Evolutionary conservation across 2,113 vertebrate species (phyloP).

Genomic region (Podarcis raffonei): DNA sequence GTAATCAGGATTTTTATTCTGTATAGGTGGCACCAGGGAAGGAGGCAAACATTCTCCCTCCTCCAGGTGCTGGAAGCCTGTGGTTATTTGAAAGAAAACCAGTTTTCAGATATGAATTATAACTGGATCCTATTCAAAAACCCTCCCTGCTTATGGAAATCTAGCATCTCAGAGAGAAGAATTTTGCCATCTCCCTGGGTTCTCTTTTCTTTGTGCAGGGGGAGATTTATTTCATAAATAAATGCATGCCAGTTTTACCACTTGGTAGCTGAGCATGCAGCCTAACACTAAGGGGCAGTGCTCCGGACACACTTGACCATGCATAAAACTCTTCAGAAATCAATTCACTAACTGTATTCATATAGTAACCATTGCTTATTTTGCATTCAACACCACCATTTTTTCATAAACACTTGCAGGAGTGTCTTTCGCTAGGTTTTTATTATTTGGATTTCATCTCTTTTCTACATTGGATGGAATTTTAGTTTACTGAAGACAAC

Average conservation of each 20-base stretch:
- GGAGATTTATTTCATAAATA: background rate
- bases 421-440: background rate
- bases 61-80: background rate
- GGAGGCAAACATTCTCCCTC: background rate
- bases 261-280: background rate
- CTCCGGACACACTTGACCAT: background rate
- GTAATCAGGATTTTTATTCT: background rate
- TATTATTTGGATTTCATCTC: constrained; percentile 31
- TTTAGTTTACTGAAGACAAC: constrained; percentile 43
- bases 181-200: background rate
- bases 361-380: constrained; percentile 18
- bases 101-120: too few relatives aligned
- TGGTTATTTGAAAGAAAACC: background rate
- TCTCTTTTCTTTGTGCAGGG: background rate
- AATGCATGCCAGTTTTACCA: background rate
- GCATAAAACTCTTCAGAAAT: background rate
- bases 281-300: background rate
- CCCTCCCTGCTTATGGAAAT: background rate
- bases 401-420: constrained; percentile 8
- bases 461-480: constrained; percentile 31
- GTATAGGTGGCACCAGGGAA: background rate
- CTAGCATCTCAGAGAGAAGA: background rate
- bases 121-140: background rate
- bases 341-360: background rate
- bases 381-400: constrained; percentile 28